Evolutionary conservation across 2,113 vertebrate species (phyloP).

Genomic region (Sardina pilchardus): DNA sequence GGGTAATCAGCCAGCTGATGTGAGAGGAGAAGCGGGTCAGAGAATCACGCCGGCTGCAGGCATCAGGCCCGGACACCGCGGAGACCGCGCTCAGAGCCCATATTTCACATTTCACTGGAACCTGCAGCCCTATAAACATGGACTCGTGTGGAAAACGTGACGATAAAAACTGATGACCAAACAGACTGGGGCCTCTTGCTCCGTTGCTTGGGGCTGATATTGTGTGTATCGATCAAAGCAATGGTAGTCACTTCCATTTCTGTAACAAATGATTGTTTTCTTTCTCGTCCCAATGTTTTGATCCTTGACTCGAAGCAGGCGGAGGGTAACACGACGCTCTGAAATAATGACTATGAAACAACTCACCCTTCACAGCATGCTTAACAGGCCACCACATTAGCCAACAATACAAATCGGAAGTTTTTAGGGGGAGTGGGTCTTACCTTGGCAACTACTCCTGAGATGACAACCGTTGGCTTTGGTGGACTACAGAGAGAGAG

Average conservation of each 20-base stretch:
- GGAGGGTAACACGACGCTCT: neutral
- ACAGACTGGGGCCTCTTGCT: neutral
- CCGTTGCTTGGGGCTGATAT: neutral
- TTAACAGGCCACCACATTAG: neutral
- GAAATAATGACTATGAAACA: neutral
- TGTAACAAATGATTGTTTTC: neutral
- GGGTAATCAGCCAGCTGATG: neutral
- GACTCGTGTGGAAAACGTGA: neutral
- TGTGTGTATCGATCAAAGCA: neutral
- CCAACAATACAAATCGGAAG: too few relatives aligned
- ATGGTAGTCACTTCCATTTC: neutral
- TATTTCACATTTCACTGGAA: too few relatives aligned
- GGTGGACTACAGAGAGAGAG: constrained; percentile 73
- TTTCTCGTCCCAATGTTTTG: neutral
- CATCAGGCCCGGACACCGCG: neutral
- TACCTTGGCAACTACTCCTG: constrained; percentile 95
- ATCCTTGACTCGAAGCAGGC: neutral
- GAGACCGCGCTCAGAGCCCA: too few relatives aligned
- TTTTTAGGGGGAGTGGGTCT: constrained; percentile 43
- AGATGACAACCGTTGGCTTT: constrained; percentile 87
- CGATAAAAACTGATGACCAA: neutral
- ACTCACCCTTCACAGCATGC: too few relatives aligned
- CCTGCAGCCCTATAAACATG: neutral
- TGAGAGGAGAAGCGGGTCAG: neutral
- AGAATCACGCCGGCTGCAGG: neutral